A percentile compares a stretch with the other conserved stretches of the same genome.
These are phyloP conservation scores for Porites australiensis DNA, from an alignment of 64 coral and sea anemone genomes.

Conservation along the genomic window DNA sequence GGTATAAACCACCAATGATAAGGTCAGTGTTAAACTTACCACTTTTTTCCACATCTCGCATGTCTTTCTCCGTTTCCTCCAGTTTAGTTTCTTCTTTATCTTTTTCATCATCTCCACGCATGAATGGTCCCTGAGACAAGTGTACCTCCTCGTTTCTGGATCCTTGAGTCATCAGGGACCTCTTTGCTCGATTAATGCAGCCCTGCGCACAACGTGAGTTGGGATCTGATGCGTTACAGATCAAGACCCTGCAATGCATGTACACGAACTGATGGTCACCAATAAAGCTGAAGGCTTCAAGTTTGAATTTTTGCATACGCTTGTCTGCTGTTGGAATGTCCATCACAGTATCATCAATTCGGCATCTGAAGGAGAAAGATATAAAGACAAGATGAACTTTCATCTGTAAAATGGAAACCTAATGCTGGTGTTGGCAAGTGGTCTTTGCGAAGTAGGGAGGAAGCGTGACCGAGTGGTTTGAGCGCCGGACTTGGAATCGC, in stretches of 20 bases:
- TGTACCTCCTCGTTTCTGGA: background rate
- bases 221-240: slow-evolving; percentile 33
- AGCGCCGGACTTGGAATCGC: too few species aligned
- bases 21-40: background rate
- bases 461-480: too few species aligned
- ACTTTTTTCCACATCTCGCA: background rate
- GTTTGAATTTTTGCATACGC: background rate
- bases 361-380: background rate
- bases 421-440: too few species aligned
- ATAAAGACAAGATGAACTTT: background rate
- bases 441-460: too few species aligned
- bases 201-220: slow-evolving; percentile 33
- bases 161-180: background rate
- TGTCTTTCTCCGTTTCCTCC: background rate
- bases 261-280: slow-evolving; percentile 41
- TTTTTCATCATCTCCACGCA: background rate
- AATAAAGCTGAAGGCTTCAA: slow-evolving; percentile 23
- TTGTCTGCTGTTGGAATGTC: background rate
- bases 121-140: slow-evolving; percentile 37
- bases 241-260: slow-evolving; percentile 31
- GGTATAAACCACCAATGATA: too few species aligned
- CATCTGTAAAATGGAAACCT: too few species aligned
- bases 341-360: background rate
- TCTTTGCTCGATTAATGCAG: background rate
- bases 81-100: background rate